Conservation (phyloP, 1,140 invertebrate genomes). For the Drusus annulatus region DNA sequence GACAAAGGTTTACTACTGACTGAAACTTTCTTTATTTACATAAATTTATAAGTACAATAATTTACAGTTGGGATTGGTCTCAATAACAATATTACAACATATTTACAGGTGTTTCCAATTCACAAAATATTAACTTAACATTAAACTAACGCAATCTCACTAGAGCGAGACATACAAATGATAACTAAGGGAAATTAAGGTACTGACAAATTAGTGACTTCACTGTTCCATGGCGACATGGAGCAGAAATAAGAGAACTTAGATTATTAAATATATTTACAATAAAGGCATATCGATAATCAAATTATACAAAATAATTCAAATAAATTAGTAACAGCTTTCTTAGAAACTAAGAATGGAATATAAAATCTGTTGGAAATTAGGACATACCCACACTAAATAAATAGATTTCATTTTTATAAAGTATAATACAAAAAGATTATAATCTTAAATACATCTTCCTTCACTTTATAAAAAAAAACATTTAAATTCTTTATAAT, state of each 20-base stretch:
- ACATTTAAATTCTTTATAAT: no score
- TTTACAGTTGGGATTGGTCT: conserved; percentile 41
- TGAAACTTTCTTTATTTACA: conserved; percentile 33
- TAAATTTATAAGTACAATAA: conserved; percentile 19
- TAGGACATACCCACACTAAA: background rate
- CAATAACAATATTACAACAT: conserved; percentile 15
- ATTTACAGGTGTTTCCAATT: conserved; percentile 22
- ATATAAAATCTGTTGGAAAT: conserved; percentile 20
- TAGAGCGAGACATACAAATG: conserved; percentile 9
- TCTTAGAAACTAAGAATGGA: conserved; percentile 36
- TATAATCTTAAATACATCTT: no score
- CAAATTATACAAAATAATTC: conserved; percentile 30
- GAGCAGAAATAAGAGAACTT: conserved; percentile 38
- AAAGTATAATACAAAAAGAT: no score
- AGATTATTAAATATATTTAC: conserved; percentile 33
- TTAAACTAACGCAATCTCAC: conserved; percentile 12
- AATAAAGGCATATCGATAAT: conserved; percentile 15
- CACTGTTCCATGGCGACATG: background rate
- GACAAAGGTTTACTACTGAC: conserved; percentile 21
- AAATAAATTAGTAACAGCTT: conserved; percentile 43
- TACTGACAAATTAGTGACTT: conserved; percentile 40
- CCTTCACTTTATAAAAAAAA: no score
- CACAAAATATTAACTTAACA: background rate
- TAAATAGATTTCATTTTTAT: background rate
- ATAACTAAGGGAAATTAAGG: conserved; percentile 15